A percentile compares a stretch with the other conserved stretches of the same genome.
These are phyloP conservation scores for Xenentodon cancila DNA, from an alignment of 2,797 vertebrate genomes.

Conservation along the genomic window DNA sequence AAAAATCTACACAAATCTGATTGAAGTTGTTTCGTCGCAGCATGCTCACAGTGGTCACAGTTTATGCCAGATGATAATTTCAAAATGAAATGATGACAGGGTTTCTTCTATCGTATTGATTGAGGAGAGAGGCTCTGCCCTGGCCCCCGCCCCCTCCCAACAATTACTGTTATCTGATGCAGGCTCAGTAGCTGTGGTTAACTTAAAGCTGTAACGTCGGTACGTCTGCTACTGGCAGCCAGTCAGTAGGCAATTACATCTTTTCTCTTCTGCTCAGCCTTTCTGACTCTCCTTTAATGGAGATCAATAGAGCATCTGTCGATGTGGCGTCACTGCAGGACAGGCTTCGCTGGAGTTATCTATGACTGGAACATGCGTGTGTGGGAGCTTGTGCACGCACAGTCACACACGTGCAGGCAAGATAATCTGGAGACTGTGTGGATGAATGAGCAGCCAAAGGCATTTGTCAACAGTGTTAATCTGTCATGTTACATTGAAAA, in stretches of 20 bases:
- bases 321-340: conserved; percentile 71
- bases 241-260: conserved; percentile 77
- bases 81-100: conserved; percentile 40
- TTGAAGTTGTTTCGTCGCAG: conserved; percentile 15
- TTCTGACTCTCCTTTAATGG: conserved; percentile 77
- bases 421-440: conserved; percentile 49
- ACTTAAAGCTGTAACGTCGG: conserved; percentile 64
- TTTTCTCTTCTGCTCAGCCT: conserved; percentile 76
- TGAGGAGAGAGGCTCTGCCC: conserved; percentile 32
- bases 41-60: conserved; percentile 14
- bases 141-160: conserved; percentile 50
- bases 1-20: neutral
- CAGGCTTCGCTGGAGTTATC: conserved; percentile 74
- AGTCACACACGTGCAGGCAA: conserved; percentile 25
- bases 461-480: conserved; percentile 46
- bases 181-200: conserved; percentile 70
- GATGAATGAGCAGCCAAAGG: conserved; percentile 57
- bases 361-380: conserved; percentile 53
- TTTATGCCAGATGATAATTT: conserved; percentile 29
- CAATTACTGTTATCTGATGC: conserved; percentile 78
- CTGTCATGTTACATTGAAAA: conserved; percentile 25
- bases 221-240: conserved; percentile 70
- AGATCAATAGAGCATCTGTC: conserved; percentile 82
- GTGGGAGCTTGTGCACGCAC: neutral
- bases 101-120: conserved; percentile 42